phyloP scores from a whole-genome alignment of 1,140 invertebrate species.

The Batillaria attramentaria region DNA sequence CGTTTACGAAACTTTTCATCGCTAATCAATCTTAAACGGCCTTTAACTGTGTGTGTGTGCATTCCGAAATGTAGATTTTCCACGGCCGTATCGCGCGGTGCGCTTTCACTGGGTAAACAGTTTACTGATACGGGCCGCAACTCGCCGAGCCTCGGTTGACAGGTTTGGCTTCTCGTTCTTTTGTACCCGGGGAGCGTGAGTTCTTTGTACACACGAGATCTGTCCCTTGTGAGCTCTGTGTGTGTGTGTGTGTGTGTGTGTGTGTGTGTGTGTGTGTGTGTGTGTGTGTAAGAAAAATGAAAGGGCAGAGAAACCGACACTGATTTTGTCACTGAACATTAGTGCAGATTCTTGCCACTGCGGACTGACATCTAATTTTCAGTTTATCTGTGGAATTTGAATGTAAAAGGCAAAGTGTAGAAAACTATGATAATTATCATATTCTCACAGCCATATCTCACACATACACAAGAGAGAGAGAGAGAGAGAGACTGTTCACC shows the following conservation, averaged over 20 bases:
- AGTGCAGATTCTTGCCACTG: not conserved
- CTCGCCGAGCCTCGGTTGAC: not conserved
- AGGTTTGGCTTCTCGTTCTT: not conserved
- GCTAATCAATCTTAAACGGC: not conserved
- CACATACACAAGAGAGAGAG: too few relatives aligned
- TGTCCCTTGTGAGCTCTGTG: not conserved
- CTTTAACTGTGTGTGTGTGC: not conserved
- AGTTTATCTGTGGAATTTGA: too few relatives aligned
- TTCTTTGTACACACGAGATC: too few relatives aligned
- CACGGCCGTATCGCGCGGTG: not conserved
- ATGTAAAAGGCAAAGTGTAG: too few relatives aligned
- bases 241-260: slow-evolving; percentile 9
- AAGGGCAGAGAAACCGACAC: not conserved
- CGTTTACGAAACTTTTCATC: not conserved
- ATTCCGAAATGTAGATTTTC: not conserved
- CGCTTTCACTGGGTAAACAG: not conserved
- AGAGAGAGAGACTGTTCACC: too few relatives aligned
- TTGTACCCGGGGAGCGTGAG: too few relatives aligned
- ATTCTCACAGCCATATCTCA: too few relatives aligned
- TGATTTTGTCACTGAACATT: not conserved
- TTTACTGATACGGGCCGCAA: not conserved
- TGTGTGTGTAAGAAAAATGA: not conserved
- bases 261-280: not conserved
- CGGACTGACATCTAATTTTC: not conserved
- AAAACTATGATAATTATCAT: too few relatives aligned